phyloP scores from a whole-genome alignment of 2,113 vertebrate genomes.

The Aphyosemion australe region DNA sequence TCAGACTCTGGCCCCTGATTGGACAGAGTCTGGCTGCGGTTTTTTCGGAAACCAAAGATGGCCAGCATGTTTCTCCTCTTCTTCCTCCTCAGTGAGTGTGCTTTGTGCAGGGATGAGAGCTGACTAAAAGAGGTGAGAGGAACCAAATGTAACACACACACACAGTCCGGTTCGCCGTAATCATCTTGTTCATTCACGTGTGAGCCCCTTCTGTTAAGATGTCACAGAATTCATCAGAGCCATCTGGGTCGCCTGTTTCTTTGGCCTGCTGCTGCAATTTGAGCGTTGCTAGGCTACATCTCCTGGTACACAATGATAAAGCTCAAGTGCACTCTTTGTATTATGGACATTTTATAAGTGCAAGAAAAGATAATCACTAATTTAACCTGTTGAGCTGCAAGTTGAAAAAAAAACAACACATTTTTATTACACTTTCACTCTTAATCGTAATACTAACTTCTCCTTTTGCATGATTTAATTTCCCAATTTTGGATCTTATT shows the following conservation, averaged over 20 bases:
- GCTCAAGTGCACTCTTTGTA: conserved; percentile 34
- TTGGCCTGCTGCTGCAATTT: not conserved
- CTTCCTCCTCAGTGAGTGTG: conserved; percentile 78
- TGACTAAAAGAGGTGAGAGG: conserved; percentile 60
- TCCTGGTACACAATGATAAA: conserved; percentile 39
- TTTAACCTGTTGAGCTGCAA: conserved; percentile 1
- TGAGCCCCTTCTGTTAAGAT: conserved; percentile 25
- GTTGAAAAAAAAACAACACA: not conserved
- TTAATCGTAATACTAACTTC: not conserved
- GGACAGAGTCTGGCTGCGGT: conserved; percentile 70
- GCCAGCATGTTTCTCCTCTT: conserved; percentile 78
- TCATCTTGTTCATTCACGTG: not conserved
- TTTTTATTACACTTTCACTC: not conserved
- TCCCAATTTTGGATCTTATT: conserved; percentile 1
- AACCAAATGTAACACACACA: conserved; percentile 13
- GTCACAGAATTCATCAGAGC: conserved; percentile 14
- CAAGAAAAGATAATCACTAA: conserved; percentile 42
- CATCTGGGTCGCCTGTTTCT: not conserved
- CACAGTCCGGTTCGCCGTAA: conserved; percentile 4
- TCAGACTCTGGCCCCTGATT: conserved; percentile 64
- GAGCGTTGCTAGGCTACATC: conserved; percentile 61
- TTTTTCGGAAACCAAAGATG: conserved; percentile 78
- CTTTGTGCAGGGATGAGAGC: conserved; percentile 76
- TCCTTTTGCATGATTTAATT: not conserved
- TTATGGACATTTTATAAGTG: conserved; percentile 18